Base-by-base conservation (phyloP, 2,797 vertebrate genomes). In the Epinephelus awoara region DNA sequence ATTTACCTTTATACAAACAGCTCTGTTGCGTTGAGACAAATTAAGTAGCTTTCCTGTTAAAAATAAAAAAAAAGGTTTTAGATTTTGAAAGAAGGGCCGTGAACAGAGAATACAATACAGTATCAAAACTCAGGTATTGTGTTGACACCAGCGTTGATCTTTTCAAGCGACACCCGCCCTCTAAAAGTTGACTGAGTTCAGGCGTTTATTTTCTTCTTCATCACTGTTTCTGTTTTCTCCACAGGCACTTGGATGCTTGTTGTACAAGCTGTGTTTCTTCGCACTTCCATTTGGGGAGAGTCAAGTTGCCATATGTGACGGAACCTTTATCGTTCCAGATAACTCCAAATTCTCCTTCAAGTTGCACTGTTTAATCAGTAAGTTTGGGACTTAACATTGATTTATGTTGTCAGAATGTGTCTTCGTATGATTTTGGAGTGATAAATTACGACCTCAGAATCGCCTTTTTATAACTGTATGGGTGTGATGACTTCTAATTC, bases 231-330 rank as follows among this genome's bases (percentile, higher is more conserved):
- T 79, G 19, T 70, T 71, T 52, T 91, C 87, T 68, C 88, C 65
- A 10, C 91, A 99, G 98, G 98, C 98, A 1, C 96, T 99, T 76
- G 98, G 98, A 90, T 99, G 98, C 95, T 97, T 99, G 95, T 96
- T 99, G 83, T 99, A 99, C 94, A 99, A 99, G 94, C 97, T 99
- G 85, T 99, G 98, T 94, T 99, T 99, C 96, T 99, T 99, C 91
- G 87, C 96, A 0, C 97, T 99, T 94, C 98, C 98, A 62, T 99
- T 99, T 88, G 98, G 98, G 92, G 98, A 99, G 94, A 99, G 98
- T 94, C 98, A 99, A 93, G 98, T 99, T 52, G 98, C 98, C 89
- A 99, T 99, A 93, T 99, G 98, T 51, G 98, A 99, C 2, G 97
- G 98, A 87, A 98, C 93, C 93, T 99, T 99, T 83, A 97, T 97